Base-by-base conservation (phyloP, 2,888 invertebrate genomes). In the Mongoloraphidia duomilia region DNA sequence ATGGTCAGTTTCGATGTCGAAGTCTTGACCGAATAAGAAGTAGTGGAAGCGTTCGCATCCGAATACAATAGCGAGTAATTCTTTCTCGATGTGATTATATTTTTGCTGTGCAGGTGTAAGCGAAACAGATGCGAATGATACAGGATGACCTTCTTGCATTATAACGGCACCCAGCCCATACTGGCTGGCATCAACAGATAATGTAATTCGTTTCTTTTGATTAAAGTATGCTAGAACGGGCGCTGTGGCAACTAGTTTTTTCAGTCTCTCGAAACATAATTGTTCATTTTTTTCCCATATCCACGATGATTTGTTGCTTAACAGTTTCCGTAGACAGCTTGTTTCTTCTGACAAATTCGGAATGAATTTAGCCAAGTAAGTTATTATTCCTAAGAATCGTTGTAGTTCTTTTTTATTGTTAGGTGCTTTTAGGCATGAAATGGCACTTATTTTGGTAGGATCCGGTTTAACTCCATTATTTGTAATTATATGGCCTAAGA, bases 61-160 rank as follows among this genome's bases (percentile, higher is more conserved):
- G 50, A 49, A 58, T 8, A 56, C 56, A 9, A 59, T 51, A 11
- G 57, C 57, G 6, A 59, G 37, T 36, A 59, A 49, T 51, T 61
- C 58, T 50, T 60, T 60, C 51, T 61, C 58, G 8, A 60, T 52
- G 40, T 58, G 56, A 45, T 51, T 54, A 42, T 59, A 59, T 37
- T 53, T 50, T 51, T 55, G 47, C 40, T 56, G 55, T 10, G 51
- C 46, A 9, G 38, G 41, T 33, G 50, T 57, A 17, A 56, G 49
- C 8, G 56, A 52, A 9, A 50, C 50, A 34, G 52, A 53, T 11
- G 54, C 52, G 51, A 47, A 54, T 49, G 53, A 51, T 37, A 52
- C 49, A 11, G 54, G 53, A 14, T 49, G 41, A 10, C 34, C 40
- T 36, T 52, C 35, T 49, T 56, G 55, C 35, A 34, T 36, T 13